Evolutionary conservation across 2,797 vertebrate species (phyloP).

Genomic region (Acestrorhynchus altus): DNA sequence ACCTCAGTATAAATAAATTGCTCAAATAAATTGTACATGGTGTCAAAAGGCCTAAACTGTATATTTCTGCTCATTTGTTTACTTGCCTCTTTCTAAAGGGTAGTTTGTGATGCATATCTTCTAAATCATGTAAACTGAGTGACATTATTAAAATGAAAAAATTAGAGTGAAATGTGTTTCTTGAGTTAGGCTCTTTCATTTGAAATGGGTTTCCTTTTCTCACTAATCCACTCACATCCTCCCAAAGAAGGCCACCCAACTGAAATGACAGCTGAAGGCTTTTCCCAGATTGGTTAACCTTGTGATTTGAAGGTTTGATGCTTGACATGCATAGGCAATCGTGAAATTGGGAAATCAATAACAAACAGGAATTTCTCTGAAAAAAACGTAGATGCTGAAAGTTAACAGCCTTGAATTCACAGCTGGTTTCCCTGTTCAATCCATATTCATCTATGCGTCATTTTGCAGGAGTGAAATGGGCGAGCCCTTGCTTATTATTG

Average conservation of each 20-base stretch:
- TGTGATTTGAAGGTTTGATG: not conserved
- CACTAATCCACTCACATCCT: not conserved
- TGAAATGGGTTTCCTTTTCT: not conserved
- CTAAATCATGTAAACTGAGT: no score
- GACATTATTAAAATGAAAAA: no score
- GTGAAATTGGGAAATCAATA: conserved; percentile 9
- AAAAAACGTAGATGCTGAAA: not conserved
- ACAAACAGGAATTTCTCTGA: conserved; percentile 17
- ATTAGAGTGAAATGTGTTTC: not conserved
- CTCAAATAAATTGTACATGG: no score
- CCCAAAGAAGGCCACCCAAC: not conserved
- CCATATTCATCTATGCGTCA: conserved; percentile 23
- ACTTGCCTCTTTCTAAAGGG: no score
- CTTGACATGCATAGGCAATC: conserved; percentile 16
- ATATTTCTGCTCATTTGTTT: no score
- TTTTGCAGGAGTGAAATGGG: conserved; percentile 23
- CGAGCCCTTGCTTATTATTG: conserved; percentile 34
- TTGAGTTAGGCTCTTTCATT: not conserved
- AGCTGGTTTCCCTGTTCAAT: conserved; percentile 3
- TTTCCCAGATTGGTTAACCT: conserved; percentile 1
- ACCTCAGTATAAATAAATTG: no score
- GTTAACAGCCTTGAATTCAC: conserved; percentile 4
- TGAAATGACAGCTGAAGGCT: not conserved
- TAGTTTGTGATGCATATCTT: no score
- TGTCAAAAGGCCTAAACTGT: no score